phyloP scores from a whole-genome alignment of 2,888 invertebrate genomes.

The Agonopterix alstromeriana region DNA sequence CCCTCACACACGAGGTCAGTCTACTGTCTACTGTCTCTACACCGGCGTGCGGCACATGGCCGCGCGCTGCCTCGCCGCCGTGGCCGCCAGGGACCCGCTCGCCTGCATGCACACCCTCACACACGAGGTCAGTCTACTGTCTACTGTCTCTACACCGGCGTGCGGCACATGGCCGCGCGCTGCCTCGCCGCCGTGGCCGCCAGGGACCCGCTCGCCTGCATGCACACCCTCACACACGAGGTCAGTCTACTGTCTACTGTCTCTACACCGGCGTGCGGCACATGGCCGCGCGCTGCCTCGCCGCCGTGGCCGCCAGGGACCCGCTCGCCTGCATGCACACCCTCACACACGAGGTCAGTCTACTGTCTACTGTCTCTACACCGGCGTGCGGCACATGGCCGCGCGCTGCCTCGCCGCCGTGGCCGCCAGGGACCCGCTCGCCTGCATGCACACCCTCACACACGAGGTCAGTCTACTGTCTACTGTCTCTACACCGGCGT shows the following conservation, averaged over 20 bases:
- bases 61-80: slow-evolving; percentile 87
- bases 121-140: slow-evolving; percentile 51
- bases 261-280: slow-evolving; percentile 79
- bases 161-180: slow-evolving; percentile 92
- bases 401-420: slow-evolving; percentile 90
- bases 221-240: slow-evolving; percentile 80
- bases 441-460: slow-evolving; percentile 82
- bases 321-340: slow-evolving; percentile 82
- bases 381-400: slow-evolving; percentile 90
- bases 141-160: slow-evolving; percentile 72
- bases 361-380: slow-evolving; percentile 18
- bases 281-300: slow-evolving; percentile 90
- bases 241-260: slow-evolving; percentile 30
- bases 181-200: slow-evolving; percentile 87
- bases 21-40: slow-evolving; percentile 3
- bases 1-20: slow-evolving; percentile 73
- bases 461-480: slow-evolving; percentile 45
- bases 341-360: slow-evolving; percentile 71
- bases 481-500: slow-evolving; percentile 74
- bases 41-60: slow-evolving; percentile 91
- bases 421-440: slow-evolving; percentile 80
- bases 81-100: slow-evolving; percentile 82
- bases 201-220: slow-evolving; percentile 81
- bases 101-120: slow-evolving; percentile 83
- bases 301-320: slow-evolving; percentile 82